Evolutionary conservation across 2,797 vertebrate species (phyloP).

Genomic region (Heteromormyrus szaboi): DNA sequence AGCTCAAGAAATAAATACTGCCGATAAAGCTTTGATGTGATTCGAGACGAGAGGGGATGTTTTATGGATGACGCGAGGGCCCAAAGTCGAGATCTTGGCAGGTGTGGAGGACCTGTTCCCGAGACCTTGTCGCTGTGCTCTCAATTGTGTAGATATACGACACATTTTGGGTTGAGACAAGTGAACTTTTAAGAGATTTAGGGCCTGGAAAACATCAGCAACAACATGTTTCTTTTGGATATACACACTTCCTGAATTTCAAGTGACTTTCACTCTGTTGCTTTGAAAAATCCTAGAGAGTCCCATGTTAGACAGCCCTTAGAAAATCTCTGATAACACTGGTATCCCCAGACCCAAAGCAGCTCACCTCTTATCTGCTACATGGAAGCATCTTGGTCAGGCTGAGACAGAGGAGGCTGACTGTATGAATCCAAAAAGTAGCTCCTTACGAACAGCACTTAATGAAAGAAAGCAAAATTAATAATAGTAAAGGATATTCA

Average conservation of each 20-base stretch:
- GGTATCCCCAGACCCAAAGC: background rate
- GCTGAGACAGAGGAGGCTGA: background rate
- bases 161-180: background rate
- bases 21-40: background rate
- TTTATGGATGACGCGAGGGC: background rate
- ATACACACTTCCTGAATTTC: background rate
- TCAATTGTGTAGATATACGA: background rate
- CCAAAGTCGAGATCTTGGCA: background rate
- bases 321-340: background rate
- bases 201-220: background rate
- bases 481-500: background rate
- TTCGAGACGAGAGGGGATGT: background rate
- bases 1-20: background rate
- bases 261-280: background rate
- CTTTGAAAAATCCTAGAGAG: constrained; percentile 11
- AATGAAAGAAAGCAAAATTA: background rate
- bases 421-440: background rate
- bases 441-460: background rate
- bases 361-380: background rate
- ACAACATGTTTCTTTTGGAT: constrained; percentile 3
- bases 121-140: background rate
- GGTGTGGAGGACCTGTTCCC: background rate
- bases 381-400: background rate
- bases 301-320: background rate
- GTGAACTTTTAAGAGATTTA: background rate